Evolutionary conservation across 2,888 invertebrate genomes (phyloP).

Genomic region (Trissoscelio sp.): DNA sequence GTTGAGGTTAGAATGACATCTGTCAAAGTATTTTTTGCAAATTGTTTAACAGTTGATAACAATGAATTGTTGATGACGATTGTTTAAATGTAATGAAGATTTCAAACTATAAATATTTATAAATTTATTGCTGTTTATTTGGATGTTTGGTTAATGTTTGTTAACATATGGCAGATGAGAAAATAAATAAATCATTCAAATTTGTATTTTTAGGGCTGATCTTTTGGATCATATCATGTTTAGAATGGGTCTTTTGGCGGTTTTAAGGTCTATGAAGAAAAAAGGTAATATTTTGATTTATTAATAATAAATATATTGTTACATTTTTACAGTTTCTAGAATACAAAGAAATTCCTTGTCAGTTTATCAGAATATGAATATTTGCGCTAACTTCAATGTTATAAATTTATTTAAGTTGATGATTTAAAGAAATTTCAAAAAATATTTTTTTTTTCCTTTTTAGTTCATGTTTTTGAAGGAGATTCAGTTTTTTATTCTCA

Average conservation of each 20-base stretch:
- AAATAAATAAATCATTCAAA: slow-evolving; percentile 13
- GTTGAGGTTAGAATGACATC: slow-evolving; percentile 28
- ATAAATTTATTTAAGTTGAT: too few species aligned
- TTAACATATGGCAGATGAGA: slow-evolving; percentile 35
- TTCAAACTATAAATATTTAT: neutral
- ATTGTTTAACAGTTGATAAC: neutral
- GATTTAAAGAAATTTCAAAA: too few species aligned
- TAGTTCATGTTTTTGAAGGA: too few species aligned
- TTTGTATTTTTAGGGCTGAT: slow-evolving; percentile 87
- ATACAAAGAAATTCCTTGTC: too few species aligned
- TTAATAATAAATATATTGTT: neutral
- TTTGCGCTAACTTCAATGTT: too few species aligned
- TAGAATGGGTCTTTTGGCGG: slow-evolving; percentile 96
- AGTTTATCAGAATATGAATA: too few species aligned
- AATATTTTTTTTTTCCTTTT: too few species aligned
- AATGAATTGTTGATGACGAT: neutral
- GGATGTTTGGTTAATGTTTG: neutral
- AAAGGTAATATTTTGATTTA: slow-evolving; percentile 86
- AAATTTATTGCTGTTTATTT: neutral
- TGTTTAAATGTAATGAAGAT: neutral
- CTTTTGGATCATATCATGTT: slow-evolving; percentile 95
- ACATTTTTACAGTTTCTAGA: too few species aligned
- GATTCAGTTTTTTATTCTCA: too few species aligned
- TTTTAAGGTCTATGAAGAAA: slow-evolving; percentile 92
- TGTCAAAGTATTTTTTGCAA: slow-evolving; percentile 24